Percentiles rank a stretch among this genome's conserved stretches.
phyloP scores from a whole-genome alignment of 2,113 vertebrate species.

The Lasiurus cinereus region DNA sequence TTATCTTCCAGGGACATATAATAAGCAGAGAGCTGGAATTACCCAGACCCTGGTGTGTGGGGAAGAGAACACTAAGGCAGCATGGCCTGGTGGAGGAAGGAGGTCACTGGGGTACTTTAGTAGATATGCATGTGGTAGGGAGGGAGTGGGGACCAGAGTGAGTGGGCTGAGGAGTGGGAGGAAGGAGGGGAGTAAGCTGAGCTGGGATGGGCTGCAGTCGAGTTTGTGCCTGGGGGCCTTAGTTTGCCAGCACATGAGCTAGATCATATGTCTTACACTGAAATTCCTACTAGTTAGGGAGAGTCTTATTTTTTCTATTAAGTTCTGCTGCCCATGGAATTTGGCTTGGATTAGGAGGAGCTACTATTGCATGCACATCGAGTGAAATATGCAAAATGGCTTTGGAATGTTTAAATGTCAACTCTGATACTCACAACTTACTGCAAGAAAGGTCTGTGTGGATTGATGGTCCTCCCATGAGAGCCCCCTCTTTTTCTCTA shows the following conservation, averaged over 20 bases:
- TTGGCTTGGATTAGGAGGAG: not conserved
- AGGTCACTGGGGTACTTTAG: not conserved
- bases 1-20: not conserved
- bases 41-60: not conserved
- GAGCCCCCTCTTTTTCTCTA: not conserved
- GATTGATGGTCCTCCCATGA: not conserved
- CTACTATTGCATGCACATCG: not conserved
- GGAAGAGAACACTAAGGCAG: not conserved
- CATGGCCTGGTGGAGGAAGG: not conserved
- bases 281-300: fast-evolving
- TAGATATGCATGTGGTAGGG: not conserved
- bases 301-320: not conserved
- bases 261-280: not conserved
- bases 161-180: fast-evolving
- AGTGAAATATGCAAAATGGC: not conserved
- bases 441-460: not conserved
- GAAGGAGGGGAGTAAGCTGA: not conserved
- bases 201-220: not conserved
- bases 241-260: not conserved
- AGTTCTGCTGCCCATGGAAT: not conserved
- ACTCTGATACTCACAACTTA: not conserved
- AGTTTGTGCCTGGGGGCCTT: not conserved
- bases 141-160: not conserved
- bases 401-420: not conserved
- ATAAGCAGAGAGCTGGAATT: not conserved